phyloP scores from a whole-genome alignment of 1,140 invertebrate species.

The Tetraneura akinire region DNA sequence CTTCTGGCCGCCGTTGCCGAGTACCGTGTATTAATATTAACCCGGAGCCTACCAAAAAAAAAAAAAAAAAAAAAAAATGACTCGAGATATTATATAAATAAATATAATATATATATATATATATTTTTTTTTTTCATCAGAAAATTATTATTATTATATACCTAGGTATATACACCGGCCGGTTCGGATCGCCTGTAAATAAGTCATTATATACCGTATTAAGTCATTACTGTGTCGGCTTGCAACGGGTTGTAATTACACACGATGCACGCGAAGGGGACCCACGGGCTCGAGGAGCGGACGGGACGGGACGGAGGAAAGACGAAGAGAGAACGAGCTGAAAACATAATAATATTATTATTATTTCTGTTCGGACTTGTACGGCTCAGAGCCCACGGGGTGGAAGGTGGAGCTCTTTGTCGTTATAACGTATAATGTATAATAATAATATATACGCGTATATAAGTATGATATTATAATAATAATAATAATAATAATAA shows the following conservation, averaged over 20 bases:
- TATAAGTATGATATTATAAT: too few relatives aligned
- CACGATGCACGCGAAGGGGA: constrained; percentile 43
- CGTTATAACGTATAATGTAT: background rate
- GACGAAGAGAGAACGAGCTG: background rate
- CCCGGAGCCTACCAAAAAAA: background rate
- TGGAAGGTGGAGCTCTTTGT: constrained; percentile 47
- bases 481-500: too few relatives aligned
- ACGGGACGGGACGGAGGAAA: background rate
- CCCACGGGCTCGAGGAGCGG: background rate
- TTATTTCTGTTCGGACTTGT: constrained; percentile 5
- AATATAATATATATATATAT: background rate
- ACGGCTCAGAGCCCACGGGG: constrained; percentile 30
- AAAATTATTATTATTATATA: constrained; percentile 42
- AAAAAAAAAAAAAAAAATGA: background rate
- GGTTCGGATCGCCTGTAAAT: constrained; percentile 48
- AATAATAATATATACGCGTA: background rate
- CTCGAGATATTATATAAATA: constrained; percentile 13
- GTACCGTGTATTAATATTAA: too few relatives aligned
- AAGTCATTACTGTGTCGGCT: constrained; percentile 50
- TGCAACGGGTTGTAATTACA: constrained; percentile 48
- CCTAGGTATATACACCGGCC: background rate
- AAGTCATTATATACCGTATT: constrained; percentile 50
- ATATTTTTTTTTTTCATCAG: constrained; percentile 9
- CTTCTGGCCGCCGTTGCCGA: background rate
- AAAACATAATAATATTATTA: too few relatives aligned